Base-by-base conservation (phyloP, 1,140 invertebrate genomes). In the Heliconius hermathena region DNA sequence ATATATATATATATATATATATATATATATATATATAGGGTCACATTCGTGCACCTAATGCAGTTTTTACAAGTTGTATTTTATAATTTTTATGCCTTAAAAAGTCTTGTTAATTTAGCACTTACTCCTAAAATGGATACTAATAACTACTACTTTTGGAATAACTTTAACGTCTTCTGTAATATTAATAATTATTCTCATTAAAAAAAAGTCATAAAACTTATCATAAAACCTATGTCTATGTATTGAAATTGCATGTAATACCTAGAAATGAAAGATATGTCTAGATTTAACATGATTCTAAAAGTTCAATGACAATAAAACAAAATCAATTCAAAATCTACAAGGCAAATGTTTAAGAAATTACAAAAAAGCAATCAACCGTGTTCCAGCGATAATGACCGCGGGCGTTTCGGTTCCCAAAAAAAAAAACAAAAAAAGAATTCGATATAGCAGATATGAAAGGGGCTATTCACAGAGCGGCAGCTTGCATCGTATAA, bases 311-410 rank as follows among this genome's bases (percentile, higher is more conserved):
- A 29, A 66, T 66, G 60, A 66, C 26, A 66, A 11, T 66, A 66
- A 3, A 66, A 66, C 13, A 16, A 66, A 66, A 72, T 72, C 36
- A 41, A 72, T 29, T 29, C 33, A 20, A 72, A 9, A 72, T 20
- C 16, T 20, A 71, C 71, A n/a, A 8, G 0, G 36, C 52, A 89
- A 90, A 90, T 89, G 88, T 87, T 86, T 84, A 88, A 90, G 84
- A 92, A 91, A 89, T 92, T 90, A 91, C 85, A 90, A 91, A 91
- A 88, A 91, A 84, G 88, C 87, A 91, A 93, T 93, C 92, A 93
- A 85, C 89, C 82, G 84, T 81, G 84, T 87, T 84, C 84, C 76
- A 54, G 81, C 81, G 74, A 78, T 83, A 85, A 85, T 84, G 83
- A 83, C 82, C 82, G 82, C 84, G 84, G 87, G 88, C 89, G 86